phyloP scores from a whole-genome alignment of 2,797 vertebrate genomes.

The Cynodonichthys magdalenae region DNA sequence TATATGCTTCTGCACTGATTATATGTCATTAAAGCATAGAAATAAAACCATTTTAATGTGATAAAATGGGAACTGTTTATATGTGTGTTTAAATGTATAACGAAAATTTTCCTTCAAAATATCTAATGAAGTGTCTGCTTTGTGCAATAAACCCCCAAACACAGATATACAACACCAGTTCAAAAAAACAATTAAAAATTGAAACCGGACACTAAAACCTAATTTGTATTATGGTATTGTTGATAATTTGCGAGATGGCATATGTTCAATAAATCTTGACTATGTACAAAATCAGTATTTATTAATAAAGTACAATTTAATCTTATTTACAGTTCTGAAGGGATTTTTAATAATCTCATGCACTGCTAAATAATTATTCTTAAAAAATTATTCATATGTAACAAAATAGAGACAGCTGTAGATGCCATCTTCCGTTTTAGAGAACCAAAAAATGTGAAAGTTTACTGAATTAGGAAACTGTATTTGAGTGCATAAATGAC shows the following conservation, averaged over 20 bases:
- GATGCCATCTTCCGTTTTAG: constrained; percentile 18
- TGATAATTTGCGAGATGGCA: constrained; percentile 55
- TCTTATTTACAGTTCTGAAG: constrained; percentile 85
- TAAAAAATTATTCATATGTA: constrained; percentile 36
- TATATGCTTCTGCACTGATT: constrained; percentile 65
- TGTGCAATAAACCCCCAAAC: constrained; percentile 65
- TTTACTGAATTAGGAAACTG: constrained; percentile 20
- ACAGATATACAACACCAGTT: constrained; percentile 77
- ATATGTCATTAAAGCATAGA: constrained; percentile 66
- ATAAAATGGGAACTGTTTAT: constrained; percentile 43
- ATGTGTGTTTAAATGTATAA: constrained; percentile 59
- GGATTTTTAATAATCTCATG: constrained; percentile 75
- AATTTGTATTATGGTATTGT: constrained; percentile 50
- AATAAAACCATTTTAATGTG: constrained; percentile 64
- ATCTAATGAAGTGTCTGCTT: constrained; percentile 53
- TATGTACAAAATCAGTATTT: constrained; percentile 84
- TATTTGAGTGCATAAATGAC: constrained; percentile 49
- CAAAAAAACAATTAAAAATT: constrained; percentile 62
- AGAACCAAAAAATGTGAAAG: constrained; percentile 13
- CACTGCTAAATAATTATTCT: constrained; percentile 53
- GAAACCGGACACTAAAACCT: constrained; percentile 55
- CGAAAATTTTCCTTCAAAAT: constrained; percentile 70
- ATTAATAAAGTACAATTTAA: constrained; percentile 82
- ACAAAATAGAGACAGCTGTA: constrained; percentile 51
- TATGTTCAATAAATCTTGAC: constrained; percentile 79